phyloP scores from a whole-genome alignment of 2,113 vertebrate species.

The Tamias sibiricus region DNA sequence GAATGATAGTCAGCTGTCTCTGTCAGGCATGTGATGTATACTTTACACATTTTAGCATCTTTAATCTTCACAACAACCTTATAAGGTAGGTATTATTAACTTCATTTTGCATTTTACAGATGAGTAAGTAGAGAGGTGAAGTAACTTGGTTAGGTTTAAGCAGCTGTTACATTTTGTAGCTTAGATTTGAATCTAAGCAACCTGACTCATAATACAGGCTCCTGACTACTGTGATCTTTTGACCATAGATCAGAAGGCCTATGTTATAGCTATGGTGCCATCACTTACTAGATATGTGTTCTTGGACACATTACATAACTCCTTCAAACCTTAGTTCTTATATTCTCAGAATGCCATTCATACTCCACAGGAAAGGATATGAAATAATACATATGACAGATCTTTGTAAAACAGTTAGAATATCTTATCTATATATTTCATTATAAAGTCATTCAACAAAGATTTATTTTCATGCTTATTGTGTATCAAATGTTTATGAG shows the following conservation, averaged over 20 bases:
- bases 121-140: constrained; percentile 44
- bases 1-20: not conserved
- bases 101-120: constrained; percentile 34
- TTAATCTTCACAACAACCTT: not conserved
- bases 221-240: not conserved
- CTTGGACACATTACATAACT: not conserved
- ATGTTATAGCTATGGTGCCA: not conserved
- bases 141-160: constrained; percentile 28
- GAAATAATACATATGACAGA: not conserved
- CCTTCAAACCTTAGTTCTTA: constrained; percentile 35
- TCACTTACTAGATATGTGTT: not conserved
- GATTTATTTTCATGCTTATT: not conserved
- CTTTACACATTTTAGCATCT: not conserved
- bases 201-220: not conserved
- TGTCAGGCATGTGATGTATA: not conserved
- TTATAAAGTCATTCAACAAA: not conserved
- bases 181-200: constrained; percentile 2
- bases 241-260: not conserved
- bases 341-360: not conserved
- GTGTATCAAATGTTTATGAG: not conserved
- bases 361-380: not conserved
- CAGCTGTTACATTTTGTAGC: not conserved
- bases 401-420: constrained; percentile 9
- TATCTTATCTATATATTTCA: not conserved
- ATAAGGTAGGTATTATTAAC: not conserved